Base-by-base conservation (phyloP, 2,113 vertebrate species). In the Petromus typicus region DNA sequence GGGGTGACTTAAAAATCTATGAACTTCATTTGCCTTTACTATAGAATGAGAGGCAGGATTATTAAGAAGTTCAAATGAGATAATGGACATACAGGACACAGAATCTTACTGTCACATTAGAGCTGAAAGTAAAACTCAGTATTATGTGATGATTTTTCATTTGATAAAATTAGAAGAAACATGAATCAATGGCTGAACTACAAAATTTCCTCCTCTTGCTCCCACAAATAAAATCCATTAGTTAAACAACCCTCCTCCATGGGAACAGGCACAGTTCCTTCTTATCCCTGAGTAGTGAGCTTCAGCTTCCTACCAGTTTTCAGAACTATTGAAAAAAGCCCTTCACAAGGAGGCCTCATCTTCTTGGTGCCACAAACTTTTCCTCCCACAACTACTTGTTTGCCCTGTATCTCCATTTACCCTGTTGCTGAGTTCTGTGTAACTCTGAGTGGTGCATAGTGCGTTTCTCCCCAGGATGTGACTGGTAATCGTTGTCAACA, bases 371-470 rank as follows among this genome's bases (percentile, higher is more conserved):
- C 22, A 8, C 7, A 16, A 51, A 84, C 34, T 45, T 27, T 81
- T 22, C 22, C 51, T 80, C 43, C 6, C 66, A 54, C 7, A 23
- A 27, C 7, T 9, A 0, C 25, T 87, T 1, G 13, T 69, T 69
- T 16, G 16, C 10, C 34, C 32, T 66, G 13, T 17, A 17, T 5
- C 64, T 66, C 14, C 17, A 32, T 67, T 80, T n/a, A 23, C 11
- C 43, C 18, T 23, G 14, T 40, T 69, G 27, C 63, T n/a, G 27
- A 85, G 56, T 1, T 13, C 61, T 30, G 10, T 34, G 69, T 32
- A 66, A 57, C 54, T 23, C 16, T 54, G 18, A 1, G 4, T n/a
- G 14, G 27, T 8, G 0, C 8, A 7, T 5, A 13, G 5, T 13
- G 12, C 27, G 51, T 22, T 59, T 22, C 13, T 64, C 16, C 25